Evolutionary conservation across 2,888 invertebrate species (phyloP).

Genomic region (Folsomia candida): DNA sequence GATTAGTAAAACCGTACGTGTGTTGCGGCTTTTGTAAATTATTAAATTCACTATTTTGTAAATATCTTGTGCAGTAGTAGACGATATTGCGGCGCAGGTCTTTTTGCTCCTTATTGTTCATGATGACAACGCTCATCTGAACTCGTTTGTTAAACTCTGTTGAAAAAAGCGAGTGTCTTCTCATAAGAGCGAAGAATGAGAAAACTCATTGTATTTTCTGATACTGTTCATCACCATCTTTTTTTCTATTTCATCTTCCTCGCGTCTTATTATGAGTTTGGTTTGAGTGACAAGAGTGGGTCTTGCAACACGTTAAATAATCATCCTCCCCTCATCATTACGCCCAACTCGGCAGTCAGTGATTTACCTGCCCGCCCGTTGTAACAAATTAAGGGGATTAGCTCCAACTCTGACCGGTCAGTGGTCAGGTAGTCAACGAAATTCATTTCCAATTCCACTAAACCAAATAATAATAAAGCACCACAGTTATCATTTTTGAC

Average conservation of each 20-base stretch:
- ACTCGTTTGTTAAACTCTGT: too few relatives aligned
- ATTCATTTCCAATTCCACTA: constrained; percentile 4
- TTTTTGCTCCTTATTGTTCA: too few relatives aligned
- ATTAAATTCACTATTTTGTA: too few relatives aligned
- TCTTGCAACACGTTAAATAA: not conserved
- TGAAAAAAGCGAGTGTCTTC: too few relatives aligned
- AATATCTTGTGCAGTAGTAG: too few relatives aligned
- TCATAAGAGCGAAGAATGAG: too few relatives aligned
- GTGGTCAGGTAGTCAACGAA: constrained; percentile 5
- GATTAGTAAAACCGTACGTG: too few relatives aligned
- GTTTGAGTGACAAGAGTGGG: not conserved
- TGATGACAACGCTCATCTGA: too few relatives aligned
- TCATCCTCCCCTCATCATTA: not conserved
- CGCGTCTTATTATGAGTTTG: too few relatives aligned
- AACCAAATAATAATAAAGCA: not conserved
- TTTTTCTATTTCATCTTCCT: too few relatives aligned
- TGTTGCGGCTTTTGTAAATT: too few relatives aligned
- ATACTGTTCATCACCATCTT: not conserved
- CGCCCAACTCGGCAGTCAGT: not conserved
- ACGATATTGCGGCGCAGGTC: too few relatives aligned
- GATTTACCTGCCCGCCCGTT: not conserved
- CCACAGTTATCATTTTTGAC: not conserved
- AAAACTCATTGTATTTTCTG: not conserved
- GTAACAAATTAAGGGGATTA: not conserved
- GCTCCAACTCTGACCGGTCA: constrained; percentile 1